A percentile compares a stretch with the other conserved stretches of the same genome.
phyloP scores from a whole-genome alignment of 2,888 invertebrate species.

The Polydrusus pterygomalis region DNA sequence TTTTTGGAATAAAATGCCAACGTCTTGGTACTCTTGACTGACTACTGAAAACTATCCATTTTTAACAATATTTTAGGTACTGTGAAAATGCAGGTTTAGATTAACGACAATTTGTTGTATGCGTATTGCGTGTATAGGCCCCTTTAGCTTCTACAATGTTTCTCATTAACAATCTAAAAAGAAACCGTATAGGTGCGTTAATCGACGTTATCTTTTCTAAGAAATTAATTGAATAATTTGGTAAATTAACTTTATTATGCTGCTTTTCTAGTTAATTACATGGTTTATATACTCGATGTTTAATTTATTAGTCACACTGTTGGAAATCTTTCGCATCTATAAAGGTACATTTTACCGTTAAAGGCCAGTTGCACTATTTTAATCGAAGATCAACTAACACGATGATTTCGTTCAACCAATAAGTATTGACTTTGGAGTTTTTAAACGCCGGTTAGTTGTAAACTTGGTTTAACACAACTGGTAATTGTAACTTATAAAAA shows the following conservation, averaged over 20 bases:
- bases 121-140: not conserved
- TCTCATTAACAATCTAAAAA: not conserved
- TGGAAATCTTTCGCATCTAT: not conserved
- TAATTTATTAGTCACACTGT: constrained; percentile 2
- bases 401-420: too few relatives aligned
- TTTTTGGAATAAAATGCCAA: too few relatives aligned
- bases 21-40: too few relatives aligned
- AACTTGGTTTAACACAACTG: too few relatives aligned
- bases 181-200: not conserved
- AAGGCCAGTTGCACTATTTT: not conserved
- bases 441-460: too few relatives aligned
- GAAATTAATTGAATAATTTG: constrained; percentile 6
- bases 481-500: too few relatives aligned
- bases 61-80: too few relatives aligned
- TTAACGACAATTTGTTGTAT: not conserved
- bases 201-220: not conserved
- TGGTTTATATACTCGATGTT: constrained; percentile 5
- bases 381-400: too few relatives aligned
- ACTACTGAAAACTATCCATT: too few relatives aligned
- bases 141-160: not conserved
- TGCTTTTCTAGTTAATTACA: constrained; percentile 7
- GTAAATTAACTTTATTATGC: constrained; percentile 11
- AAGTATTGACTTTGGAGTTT: too few relatives aligned
- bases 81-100: too few relatives aligned
- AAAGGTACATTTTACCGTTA: not conserved